These are phyloP conservation scores for Plectrocnemia conspersa DNA, from an alignment of 1,140 invertebrate genomes.

Conservation along the genomic window DNA sequence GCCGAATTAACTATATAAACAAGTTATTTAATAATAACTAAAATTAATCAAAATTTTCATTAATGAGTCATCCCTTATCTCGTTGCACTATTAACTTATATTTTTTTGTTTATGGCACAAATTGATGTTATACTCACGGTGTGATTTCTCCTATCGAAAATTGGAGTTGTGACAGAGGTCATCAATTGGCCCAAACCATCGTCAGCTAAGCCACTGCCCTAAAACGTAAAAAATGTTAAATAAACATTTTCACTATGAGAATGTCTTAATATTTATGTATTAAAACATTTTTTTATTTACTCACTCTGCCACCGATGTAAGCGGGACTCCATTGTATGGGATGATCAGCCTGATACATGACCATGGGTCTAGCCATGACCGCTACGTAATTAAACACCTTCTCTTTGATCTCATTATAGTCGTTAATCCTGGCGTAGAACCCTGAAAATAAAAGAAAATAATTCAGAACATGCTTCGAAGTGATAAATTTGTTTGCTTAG, in stretches of 20 bases:
- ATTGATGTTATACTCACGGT: conserved; percentile 59
- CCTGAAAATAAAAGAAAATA: conserved; percentile 52
- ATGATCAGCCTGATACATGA: conserved; percentile 84
- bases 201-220: conserved; percentile 63
- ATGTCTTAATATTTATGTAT: too few species aligned
- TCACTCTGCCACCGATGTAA: conserved; percentile 82
- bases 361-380: conserved; percentile 84
- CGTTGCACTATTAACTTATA: too few species aligned
- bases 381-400: conserved; percentile 91
- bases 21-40: too few species aligned
- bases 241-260: not conserved
- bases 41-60: not conserved
- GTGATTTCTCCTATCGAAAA: conserved; percentile 87
- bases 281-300: conserved; percentile 35
- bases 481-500: not conserved
- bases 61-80: not conserved
- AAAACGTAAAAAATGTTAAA: conserved; percentile 32
- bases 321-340: conserved; percentile 87
- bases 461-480: not conserved
- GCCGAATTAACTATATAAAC: too few species aligned
- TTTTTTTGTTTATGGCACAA: not conserved
- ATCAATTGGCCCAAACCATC: conserved; percentile 73
- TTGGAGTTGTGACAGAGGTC: conserved; percentile 86
- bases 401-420: conserved; percentile 73
- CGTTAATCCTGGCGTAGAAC: conserved; percentile 82